Evolutionary conservation across 1,140 invertebrate species (phyloP).

Genomic region (Pararge aegeria): DNA sequence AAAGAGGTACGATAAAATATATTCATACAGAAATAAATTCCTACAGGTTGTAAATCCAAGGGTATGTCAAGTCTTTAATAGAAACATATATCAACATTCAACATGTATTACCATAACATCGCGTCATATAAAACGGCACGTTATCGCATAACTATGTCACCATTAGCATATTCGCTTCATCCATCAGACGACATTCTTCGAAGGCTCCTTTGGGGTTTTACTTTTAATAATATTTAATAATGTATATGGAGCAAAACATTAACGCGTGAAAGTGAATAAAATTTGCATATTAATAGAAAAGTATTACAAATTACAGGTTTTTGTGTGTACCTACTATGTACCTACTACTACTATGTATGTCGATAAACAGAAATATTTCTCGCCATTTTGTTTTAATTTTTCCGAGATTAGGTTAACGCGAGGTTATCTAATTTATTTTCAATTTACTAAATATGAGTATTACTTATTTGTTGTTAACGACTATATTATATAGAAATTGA

Average conservation of each 20-base stretch:
- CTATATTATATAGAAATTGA: too few species aligned
- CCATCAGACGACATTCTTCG: slow-evolving; percentile 1
- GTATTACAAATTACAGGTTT: neutral
- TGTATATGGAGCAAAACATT: slow-evolving; percentile 5
- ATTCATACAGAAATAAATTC: neutral
- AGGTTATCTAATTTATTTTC: too few species aligned
- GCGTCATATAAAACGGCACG: slow-evolving; percentile 10
- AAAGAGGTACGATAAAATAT: too few species aligned
- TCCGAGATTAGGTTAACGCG: too few species aligned
- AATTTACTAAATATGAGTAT: too few species aligned
- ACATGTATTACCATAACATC: slow-evolving; percentile 15
- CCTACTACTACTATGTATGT: too few species aligned
- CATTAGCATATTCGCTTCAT: slow-evolving; percentile 18
- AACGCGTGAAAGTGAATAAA: slow-evolving; percentile 1
- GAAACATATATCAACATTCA: slow-evolving; percentile 4
- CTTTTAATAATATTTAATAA: slow-evolving; percentile 9
- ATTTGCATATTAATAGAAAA: slow-evolving; percentile 6
- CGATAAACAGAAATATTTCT: too few species aligned
- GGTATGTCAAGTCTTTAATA: neutral
- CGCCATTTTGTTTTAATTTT: too few species aligned
- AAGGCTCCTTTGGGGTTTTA: slow-evolving; percentile 11
- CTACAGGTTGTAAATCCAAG: neutral
- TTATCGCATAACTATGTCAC: slow-evolving; percentile 16
- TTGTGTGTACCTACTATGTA: neutral
- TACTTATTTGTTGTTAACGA: too few species aligned